Evolutionary conservation across 2,888 invertebrate species (phyloP).

Genomic region (Hirtodrosophila histrioides): DNA sequence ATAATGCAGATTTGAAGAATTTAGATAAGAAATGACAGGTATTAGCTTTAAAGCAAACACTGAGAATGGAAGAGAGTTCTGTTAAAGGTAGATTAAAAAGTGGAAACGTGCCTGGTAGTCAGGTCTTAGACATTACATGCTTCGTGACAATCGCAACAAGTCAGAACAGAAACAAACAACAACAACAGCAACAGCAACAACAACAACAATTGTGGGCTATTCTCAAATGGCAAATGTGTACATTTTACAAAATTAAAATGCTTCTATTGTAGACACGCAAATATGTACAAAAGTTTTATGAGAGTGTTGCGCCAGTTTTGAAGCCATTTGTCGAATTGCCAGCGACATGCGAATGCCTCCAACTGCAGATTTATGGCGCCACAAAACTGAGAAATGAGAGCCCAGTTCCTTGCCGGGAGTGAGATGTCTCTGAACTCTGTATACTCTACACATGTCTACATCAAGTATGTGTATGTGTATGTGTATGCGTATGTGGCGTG

Average conservation of each 20-base stretch:
- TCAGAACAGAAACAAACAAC: slow-evolving; percentile 19
- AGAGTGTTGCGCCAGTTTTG: slow-evolving; percentile 56
- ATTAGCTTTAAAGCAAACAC: too few relatives aligned
- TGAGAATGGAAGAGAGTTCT: too few relatives aligned
- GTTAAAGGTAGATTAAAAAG: too few relatives aligned
- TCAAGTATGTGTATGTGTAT: slow-evolving; percentile 1
- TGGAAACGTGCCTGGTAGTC: too few relatives aligned
- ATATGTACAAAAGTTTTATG: slow-evolving; percentile 45
- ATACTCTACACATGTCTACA: slow-evolving; percentile 1
- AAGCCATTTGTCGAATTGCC: slow-evolving; percentile 57
- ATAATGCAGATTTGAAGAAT: too few relatives aligned
- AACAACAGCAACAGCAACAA: too few relatives aligned
- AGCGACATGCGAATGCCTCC: slow-evolving; percentile 10
- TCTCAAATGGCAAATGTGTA: too few relatives aligned
- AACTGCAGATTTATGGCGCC: slow-evolving; percentile 58
- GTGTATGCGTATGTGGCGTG: slow-evolving; percentile 21
- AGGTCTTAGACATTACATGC: neutral
- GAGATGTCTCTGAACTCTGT: slow-evolving; percentile 16
- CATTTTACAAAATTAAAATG: slow-evolving; percentile 25
- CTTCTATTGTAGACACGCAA: slow-evolving; percentile 41
- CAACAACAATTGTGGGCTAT: slow-evolving; percentile 4
- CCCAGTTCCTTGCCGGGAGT: slow-evolving; percentile 23
- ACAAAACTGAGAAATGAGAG: slow-evolving; percentile 14
- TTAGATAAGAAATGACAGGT: too few relatives aligned
- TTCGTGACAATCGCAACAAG: slow-evolving; percentile 45